These are phyloP conservation scores for Pinctada fucata DNA, from an alignment of 2,888 invertebrate genomes.

Conservation along the genomic window DNA sequence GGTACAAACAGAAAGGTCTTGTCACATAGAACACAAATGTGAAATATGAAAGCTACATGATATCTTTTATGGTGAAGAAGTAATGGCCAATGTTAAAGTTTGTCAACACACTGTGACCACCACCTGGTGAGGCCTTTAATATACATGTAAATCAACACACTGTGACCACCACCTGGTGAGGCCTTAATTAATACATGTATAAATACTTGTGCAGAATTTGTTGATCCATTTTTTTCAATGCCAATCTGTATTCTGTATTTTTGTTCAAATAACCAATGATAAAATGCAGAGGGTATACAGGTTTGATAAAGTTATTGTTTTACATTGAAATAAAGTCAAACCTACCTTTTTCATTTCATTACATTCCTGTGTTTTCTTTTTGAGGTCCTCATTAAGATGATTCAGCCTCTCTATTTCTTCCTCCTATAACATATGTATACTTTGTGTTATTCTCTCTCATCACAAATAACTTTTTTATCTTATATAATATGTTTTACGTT, in stretches of 20 bases:
- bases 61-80: not conserved
- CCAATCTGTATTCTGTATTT: too few relatives aligned
- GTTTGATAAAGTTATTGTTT: not conserved
- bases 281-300: too few relatives aligned
- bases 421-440: conserved; percentile 40
- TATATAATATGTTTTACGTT: too few relatives aligned
- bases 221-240: too few relatives aligned
- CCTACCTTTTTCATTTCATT: conserved; percentile 60
- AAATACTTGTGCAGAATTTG: too few relatives aligned
- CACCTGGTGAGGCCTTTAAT: too few relatives aligned
- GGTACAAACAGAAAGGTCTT: not conserved
- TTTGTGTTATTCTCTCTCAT: too few relatives aligned
- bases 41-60: not conserved
- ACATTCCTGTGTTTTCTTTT: conserved; percentile 58
- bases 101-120: too few relatives aligned
- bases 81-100: conserved; percentile 2
- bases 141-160: not conserved
- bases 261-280: too few relatives aligned
- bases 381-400: conserved; percentile 51
- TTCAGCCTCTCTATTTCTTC: conserved; percentile 51
- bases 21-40: not conserved
- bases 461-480: too few relatives aligned
- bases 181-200: too few relatives aligned
- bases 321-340: not conserved
- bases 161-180: too few relatives aligned